phyloP scores from a whole-genome alignment of 2,113 vertebrate genomes.

The Takifugu flavidus region DNA sequence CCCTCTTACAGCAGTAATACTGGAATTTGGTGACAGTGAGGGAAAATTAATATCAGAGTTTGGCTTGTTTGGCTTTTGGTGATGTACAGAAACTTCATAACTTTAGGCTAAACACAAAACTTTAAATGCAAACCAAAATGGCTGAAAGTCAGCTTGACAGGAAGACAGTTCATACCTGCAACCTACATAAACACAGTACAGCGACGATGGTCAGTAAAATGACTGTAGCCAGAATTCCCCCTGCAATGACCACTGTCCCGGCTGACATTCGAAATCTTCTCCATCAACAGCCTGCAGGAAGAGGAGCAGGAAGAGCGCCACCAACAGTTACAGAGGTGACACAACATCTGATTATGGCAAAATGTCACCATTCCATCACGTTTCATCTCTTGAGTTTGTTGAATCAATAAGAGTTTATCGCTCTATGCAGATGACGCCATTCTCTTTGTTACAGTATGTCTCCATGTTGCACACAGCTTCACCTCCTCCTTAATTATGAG shows the following conservation, averaged over 20 bases:
- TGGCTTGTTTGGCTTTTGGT: not conserved
- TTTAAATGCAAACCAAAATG: not conserved
- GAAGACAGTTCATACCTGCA: slow-evolving; percentile 77
- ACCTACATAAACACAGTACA: slow-evolving; percentile 83
- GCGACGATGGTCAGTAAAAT: slow-evolving; percentile 95
- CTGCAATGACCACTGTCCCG: slow-evolving; percentile 98
- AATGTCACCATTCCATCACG: too few species aligned
- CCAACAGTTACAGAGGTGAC: not conserved
- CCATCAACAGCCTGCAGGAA: slow-evolving; percentile 83
- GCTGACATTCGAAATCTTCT: slow-evolving; percentile 98
- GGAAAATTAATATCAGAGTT: not conserved
- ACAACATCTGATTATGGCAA: not conserved
- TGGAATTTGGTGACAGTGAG: slow-evolving; percentile 35
- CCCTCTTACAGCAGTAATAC: slow-evolving; percentile 95
- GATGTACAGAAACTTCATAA: too few species aligned
- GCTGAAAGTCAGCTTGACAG: not conserved
- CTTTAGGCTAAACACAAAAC: too few species aligned
- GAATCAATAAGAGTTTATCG: too few species aligned
- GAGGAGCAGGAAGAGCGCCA: slow-evolving; percentile 11
- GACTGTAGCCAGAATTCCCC: slow-evolving; percentile 95
- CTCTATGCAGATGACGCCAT: too few species aligned
- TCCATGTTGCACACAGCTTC: too few species aligned
- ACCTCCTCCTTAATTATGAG: too few species aligned
- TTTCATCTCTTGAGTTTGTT: too few species aligned
- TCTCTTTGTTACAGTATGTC: too few species aligned